phyloP scores from a whole-genome alignment of 2,797 vertebrate species.

The Phoxinus dragarum region DNA sequence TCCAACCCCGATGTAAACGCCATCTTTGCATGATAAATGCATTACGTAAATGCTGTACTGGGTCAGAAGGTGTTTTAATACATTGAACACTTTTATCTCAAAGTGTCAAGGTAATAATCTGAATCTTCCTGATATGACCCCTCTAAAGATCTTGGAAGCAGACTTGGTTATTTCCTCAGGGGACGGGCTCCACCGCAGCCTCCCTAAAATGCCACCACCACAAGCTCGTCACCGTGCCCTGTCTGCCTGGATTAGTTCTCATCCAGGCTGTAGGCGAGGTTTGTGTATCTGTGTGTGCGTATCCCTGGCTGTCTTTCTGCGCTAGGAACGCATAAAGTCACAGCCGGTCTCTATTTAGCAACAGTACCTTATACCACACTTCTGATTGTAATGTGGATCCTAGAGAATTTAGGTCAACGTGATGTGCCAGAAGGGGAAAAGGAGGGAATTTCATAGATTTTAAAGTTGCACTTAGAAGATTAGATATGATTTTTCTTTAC shows the following conservation, averaged over 20 bases:
- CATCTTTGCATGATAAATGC: constrained; percentile 2
- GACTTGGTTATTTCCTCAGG: constrained; percentile 70
- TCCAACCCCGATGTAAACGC: background rate
- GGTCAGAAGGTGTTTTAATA: background rate
- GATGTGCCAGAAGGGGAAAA: constrained; percentile 39
- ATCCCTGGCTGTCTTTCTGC: constrained; percentile 55
- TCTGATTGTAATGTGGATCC: constrained; percentile 39
- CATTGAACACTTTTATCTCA: constrained; percentile 1
- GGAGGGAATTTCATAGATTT: constrained; percentile 40
- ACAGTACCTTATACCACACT: constrained; percentile 48
- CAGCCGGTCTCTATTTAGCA: constrained; percentile 44
- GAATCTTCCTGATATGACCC: constrained; percentile 56
- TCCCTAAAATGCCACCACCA: constrained; percentile 74
- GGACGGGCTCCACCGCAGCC: constrained; percentile 67
- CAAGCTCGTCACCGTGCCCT: constrained; percentile 74
- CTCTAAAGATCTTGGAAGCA: constrained; percentile 64
- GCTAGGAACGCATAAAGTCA: constrained; percentile 45
- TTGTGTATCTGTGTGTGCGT: constrained; percentile 57
- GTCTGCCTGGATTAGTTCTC: constrained; percentile 77
- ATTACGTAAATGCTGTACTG: background rate
- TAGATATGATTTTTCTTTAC: constrained; percentile 31
- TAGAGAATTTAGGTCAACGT: constrained; percentile 52
- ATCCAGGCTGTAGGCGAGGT: constrained; percentile 64
- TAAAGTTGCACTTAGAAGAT: constrained; percentile 47
- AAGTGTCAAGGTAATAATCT: background rate